Conservation (phyloP, 2,888 invertebrate genomes). For the Ryuthela nishihirai region DNA sequence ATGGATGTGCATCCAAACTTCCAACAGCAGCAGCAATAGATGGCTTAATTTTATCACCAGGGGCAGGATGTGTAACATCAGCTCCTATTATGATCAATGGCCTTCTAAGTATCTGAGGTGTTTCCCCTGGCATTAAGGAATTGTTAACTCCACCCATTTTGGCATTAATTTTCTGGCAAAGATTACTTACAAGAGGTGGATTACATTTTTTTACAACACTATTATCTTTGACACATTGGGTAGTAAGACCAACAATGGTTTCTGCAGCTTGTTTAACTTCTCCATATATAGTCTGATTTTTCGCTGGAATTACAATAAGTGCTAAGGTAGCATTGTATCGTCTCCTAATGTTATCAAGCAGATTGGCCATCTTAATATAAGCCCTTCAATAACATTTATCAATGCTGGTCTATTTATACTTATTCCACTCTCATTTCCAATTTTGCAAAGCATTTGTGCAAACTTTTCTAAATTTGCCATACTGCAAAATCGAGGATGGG, state of each 20-base stretch:
- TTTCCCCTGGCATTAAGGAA: constrained; percentile 18
- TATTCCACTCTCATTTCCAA: constrained; percentile 24
- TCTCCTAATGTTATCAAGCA: constrained; percentile 5
- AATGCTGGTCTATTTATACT: neutral
- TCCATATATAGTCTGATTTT: constrained; percentile 16
- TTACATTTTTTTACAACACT: constrained; percentile 45
- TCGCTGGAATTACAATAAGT: constrained; percentile 13
- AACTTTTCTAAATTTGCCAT: constrained; percentile 8
- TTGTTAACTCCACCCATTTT: constrained; percentile 50
- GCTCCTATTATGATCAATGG: constrained; percentile 75
- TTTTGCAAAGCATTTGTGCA: constrained; percentile 6
- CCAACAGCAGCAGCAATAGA: constrained; percentile 68
- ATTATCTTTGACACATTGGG: constrained; percentile 54
- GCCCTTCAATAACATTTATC: constrained; percentile 8
- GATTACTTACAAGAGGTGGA: constrained; percentile 43
- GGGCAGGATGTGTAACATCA: constrained; percentile 89
- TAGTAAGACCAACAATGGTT: constrained; percentile 52
- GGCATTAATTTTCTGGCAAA: constrained; percentile 48
- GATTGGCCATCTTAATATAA: neutral
- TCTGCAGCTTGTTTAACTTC: constrained; percentile 42
- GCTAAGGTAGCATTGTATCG: constrained; percentile 11
- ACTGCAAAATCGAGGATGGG: constrained; percentile 8
- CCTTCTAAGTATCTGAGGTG: constrained; percentile 47
- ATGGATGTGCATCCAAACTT: constrained; percentile 64
- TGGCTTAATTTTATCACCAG: constrained; percentile 61